Conservation (phyloP, 2,113 vertebrate genomes). For the Brachyhypopomus gauderio region DNA sequence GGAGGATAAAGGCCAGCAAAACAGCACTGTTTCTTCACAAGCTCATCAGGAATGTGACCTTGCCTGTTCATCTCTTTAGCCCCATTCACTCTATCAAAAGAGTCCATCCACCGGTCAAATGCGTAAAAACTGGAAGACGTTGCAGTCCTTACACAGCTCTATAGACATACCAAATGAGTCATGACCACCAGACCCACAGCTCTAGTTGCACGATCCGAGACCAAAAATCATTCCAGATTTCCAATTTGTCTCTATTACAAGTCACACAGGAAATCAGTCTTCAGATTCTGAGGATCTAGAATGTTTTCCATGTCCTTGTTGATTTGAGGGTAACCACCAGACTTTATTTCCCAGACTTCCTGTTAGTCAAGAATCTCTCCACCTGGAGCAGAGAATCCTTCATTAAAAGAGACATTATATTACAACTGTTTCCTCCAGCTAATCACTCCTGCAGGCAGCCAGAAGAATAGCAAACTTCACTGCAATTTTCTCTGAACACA, state of each 20-base stretch:
- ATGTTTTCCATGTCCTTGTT: constrained; percentile 50
- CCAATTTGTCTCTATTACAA: constrained; percentile 60
- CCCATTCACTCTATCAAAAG: constrained; percentile 59
- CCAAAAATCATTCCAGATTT: not conserved
- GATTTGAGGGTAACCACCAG: constrained; percentile 47
- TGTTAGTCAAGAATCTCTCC: constrained; percentile 58
- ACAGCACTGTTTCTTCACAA: constrained; percentile 30
- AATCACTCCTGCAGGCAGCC: constrained; percentile 7
- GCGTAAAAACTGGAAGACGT: constrained; percentile 49
- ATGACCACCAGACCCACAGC: not conserved
- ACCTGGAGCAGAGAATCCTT: constrained; percentile 55
- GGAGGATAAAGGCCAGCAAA: constrained; percentile 38
- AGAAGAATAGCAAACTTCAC: constrained; percentile 7
- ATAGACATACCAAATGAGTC: not conserved
- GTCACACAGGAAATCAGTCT: constrained; percentile 57
- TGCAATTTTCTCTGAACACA: constrained; percentile 38
- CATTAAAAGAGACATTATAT: constrained; percentile 54
- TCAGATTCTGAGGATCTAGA: constrained; percentile 59
- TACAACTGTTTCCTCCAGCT: constrained; percentile 40
- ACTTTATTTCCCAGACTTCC: constrained; percentile 59
- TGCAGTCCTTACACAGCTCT: constrained; percentile 55
- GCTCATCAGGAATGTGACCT: constrained; percentile 57
- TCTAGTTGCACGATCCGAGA: not conserved
- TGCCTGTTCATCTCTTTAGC: constrained; percentile 5
- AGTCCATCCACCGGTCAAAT: constrained; percentile 46